Base-by-base conservation (phyloP, 2,113 vertebrate genomes). In the Corydoras maculifer region DNA sequence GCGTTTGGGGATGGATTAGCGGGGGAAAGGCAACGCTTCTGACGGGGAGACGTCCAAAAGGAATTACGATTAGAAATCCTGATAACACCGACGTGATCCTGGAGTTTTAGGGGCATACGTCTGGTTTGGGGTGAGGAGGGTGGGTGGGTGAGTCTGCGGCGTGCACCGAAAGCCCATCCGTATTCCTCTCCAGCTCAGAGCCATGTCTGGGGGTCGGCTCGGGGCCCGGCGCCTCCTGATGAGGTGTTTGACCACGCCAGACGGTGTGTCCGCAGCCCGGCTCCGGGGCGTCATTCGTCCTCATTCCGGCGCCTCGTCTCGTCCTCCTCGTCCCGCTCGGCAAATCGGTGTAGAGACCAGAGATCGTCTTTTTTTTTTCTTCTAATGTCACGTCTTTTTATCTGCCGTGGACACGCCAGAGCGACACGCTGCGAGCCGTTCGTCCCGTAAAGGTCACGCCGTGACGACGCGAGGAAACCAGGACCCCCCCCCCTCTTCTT, bases 11-110 rank as follows among this genome's bases (percentile, higher is more conserved):
- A 78, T 68, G 65, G 81, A 86, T 90, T 83, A 82, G 51, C 57
- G 57, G 18, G 59, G 59, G 63, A 69, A 84, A 80, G 77, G 82
- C n/a, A 85, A 75, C 78, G 80, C 80, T 79, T 86, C 84, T 81
- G 75, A 79, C 80, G 81, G 82, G 84, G 84, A 83, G 82, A 82
- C 80, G 66, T 73, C 77, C 69, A 88, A 82, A 87, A 86, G 86
- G 84, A 74, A 84, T 86, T 84, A 87, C 85, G 82, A 88, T 88
- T 58, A 61, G 51, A 80, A 78, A 55, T 49, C 57, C 68, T 59
- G 85, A 89, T 87, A 87, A 84, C 85, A 79, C 18, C 74, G 66
- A 74, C 80, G 59, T 35, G 43, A 54, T 75, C 75, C 57, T 48
- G 66, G 62, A 59, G n/a, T 53, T 61, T 66, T 74, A 75, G 64